Conservation (phyloP, 1,140 invertebrate species). For the Hormaphis cornu region DNA sequence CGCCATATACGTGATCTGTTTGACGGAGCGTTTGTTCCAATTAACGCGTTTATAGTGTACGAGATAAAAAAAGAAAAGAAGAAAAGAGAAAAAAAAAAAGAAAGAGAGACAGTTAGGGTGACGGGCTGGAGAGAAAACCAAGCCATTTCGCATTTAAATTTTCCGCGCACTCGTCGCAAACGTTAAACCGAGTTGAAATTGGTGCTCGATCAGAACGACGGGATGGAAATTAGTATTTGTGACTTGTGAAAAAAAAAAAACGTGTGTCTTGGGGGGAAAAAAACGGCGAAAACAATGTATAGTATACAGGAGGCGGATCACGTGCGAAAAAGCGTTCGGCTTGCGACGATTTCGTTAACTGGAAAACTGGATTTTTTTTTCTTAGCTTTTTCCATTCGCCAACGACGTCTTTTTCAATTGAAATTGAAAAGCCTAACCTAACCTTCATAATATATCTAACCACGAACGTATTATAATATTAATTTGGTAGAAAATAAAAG, state of each 20-base stretch:
- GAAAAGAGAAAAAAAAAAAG: too few species aligned
- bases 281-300: background rate
- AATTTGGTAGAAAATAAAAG: too few species aligned
- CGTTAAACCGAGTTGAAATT: conserved; percentile 2
- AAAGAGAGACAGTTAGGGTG: background rate
- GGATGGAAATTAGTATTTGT: background rate
- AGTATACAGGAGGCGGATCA: too few species aligned
- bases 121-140: background rate
- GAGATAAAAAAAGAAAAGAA: background rate
- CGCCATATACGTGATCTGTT: conserved; percentile 17
- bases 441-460: too few species aligned
- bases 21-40: conserved; percentile 20
- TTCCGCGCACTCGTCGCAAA: background rate
- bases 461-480: too few species aligned
- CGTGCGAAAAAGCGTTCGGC: too few species aligned
- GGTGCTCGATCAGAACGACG: background rate
- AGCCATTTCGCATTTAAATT: conserved; percentile 5
- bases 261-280: too few species aligned
- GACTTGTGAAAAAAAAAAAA: background rate
- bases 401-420: too few species aligned
- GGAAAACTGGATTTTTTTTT: too few species aligned
- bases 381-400: too few species aligned
- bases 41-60: background rate
- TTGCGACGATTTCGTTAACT: too few species aligned
- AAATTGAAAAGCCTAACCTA: too few species aligned